Conservation (phyloP, 2,113 vertebrate species). For the Psittacus erithacus region DNA sequence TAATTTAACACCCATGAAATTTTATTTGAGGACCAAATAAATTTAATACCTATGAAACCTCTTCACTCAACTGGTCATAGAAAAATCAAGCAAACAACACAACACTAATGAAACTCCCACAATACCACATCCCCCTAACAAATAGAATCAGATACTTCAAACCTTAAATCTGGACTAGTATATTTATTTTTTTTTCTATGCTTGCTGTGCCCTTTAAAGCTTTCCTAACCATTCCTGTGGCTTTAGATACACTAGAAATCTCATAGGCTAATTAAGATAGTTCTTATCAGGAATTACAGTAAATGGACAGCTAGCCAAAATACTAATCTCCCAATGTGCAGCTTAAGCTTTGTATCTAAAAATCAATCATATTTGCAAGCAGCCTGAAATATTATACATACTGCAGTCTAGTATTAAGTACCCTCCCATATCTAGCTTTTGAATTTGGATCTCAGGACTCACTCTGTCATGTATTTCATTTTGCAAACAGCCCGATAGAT, state of each 20-base stretch:
- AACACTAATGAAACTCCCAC: background rate
- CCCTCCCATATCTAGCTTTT: background rate
- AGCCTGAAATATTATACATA: background rate
- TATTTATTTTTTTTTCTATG: background rate
- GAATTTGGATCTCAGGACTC: background rate
- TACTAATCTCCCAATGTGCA: background rate
- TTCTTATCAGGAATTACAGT: constrained; percentile 38
- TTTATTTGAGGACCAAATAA: background rate
- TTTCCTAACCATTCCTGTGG: background rate
- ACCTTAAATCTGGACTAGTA: background rate
- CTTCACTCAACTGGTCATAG: background rate
- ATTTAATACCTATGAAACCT: background rate
- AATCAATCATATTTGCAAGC: constrained; percentile 26
- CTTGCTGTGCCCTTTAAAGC: background rate
- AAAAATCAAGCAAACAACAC: background rate
- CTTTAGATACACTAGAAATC: background rate
- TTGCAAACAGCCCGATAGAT: background rate
- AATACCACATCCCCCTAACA: rapidly evolving
- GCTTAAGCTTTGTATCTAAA: constrained; percentile 27
- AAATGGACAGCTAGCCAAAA: background rate
- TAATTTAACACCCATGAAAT: background rate
- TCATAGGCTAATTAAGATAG: background rate
- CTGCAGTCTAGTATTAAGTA: background rate
- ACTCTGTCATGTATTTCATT: background rate
- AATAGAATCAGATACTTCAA: background rate